A percentile compares a stretch with the other conserved stretches of the same genome.
Evolutionary conservation across 2,888 invertebrate genomes (phyloP).

Genomic region (Xanthorhoe designata): DNA sequence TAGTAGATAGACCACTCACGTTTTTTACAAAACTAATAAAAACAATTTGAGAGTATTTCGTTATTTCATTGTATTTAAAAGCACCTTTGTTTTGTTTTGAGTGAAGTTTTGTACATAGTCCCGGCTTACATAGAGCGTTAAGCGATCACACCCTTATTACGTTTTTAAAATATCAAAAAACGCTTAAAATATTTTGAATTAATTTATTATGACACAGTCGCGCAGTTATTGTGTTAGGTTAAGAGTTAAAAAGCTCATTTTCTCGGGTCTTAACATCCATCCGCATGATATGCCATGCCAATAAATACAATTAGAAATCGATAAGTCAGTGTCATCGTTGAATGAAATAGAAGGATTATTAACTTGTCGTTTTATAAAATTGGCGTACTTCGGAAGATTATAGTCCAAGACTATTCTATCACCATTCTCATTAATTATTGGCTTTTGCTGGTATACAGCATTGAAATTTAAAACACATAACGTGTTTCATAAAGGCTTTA

Average conservation of each 20-base stretch:
- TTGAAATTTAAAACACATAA: not conserved
- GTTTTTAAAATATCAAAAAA: constrained; percentile 47
- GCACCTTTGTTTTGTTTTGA: constrained; percentile 22
- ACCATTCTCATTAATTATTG: constrained; percentile 8
- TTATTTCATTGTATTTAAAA: constrained; percentile 15
- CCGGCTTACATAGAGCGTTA: constrained; percentile 35
- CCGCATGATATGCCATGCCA: constrained; percentile 1
- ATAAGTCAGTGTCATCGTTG: constrained; percentile 7
- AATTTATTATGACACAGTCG: constrained; percentile 59
- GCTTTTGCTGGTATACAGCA: not conserved
- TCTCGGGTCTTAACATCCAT: constrained; percentile 33
- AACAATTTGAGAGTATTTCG: not conserved
- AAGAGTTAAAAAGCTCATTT: constrained; percentile 58
- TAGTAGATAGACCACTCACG: constrained; percentile 4
- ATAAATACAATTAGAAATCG: not conserved
- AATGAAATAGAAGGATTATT: not conserved
- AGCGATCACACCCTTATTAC: constrained; percentile 41
- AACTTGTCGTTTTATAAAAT: constrained; percentile 5
- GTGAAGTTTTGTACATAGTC: constrained; percentile 30
- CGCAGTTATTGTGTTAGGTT: constrained; percentile 48
- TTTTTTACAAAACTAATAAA: constrained; percentile 24
- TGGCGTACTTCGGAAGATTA: constrained; percentile 19
- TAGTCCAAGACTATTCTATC: not conserved
- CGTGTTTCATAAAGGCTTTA: not conserved
- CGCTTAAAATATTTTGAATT: constrained; percentile 46